Conservation (phyloP, 2,797 vertebrate species). For the Menidia menidia region DNA sequence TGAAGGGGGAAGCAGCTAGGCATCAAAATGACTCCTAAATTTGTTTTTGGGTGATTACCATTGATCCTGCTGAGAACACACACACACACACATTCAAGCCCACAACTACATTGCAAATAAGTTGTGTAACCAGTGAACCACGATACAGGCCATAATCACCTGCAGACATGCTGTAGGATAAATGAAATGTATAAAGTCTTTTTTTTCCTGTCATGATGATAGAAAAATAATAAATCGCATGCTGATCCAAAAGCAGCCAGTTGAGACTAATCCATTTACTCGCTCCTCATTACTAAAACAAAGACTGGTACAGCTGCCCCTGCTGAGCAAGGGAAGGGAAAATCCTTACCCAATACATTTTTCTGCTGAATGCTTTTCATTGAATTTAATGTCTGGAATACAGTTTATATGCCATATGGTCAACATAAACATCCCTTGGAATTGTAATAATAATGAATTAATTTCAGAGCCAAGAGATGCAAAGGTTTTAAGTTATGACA, state of each 20-base stretch:
- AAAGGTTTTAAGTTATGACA: background rate
- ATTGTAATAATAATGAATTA: too few relatives aligned
- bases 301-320: constrained; percentile 33
- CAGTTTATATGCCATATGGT: too few relatives aligned
- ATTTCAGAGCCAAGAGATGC: background rate
- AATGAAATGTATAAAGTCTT: constrained; percentile 45
- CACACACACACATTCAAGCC: background rate
- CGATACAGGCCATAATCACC: constrained; percentile 32
- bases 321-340: constrained; percentile 6
- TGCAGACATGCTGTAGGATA: constrained; percentile 38
- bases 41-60: constrained; percentile 51
- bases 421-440: too few relatives aligned
- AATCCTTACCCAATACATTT: background rate
- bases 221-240: constrained; percentile 38
- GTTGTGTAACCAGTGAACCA: constrained; percentile 31
- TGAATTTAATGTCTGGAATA: background rate
- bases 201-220: constrained; percentile 17
- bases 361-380: background rate
- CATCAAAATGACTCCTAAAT: constrained; percentile 49
- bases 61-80: background rate
- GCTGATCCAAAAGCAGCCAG: constrained; percentile 44
- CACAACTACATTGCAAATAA: constrained; percentile 19
- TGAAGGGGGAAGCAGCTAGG: constrained; percentile 30
- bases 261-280: constrained; percentile 60
- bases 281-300: constrained; percentile 11